phyloP scores from a whole-genome alignment of 2,113 vertebrate species.

The cat (Felis catus) region F.catus_Fca126_mat1.0 CM031420.1:82902501-82903000 shows the following conservation, averaged over 20 bases:
- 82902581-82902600: constrained; percentile 43
- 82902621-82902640: not conserved
- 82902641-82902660: not conserved
- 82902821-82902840: not conserved
- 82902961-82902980: not conserved
- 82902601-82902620: not conserved
- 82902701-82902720: not conserved
- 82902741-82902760: not conserved
- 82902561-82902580: not conserved
- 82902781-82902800: constrained; percentile 18
- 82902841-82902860: not conserved
- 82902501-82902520: not conserved
- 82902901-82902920: not conserved
- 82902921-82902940: not conserved
- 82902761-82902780: not conserved
- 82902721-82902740: not conserved
- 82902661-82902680: not conserved
- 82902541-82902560: not conserved
- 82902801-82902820: not conserved
- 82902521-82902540: not conserved
- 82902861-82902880: not conserved
- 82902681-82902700: not conserved
- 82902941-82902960: not conserved
- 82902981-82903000: constrained; percentile 23
- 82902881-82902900: not conserved